A percentile compares a stretch with the other conserved stretches of the same genome.
These are phyloP conservation scores for Lathronympha strigana DNA, from an alignment of 2,888 invertebrate species.

Conservation along the genomic window DNA sequence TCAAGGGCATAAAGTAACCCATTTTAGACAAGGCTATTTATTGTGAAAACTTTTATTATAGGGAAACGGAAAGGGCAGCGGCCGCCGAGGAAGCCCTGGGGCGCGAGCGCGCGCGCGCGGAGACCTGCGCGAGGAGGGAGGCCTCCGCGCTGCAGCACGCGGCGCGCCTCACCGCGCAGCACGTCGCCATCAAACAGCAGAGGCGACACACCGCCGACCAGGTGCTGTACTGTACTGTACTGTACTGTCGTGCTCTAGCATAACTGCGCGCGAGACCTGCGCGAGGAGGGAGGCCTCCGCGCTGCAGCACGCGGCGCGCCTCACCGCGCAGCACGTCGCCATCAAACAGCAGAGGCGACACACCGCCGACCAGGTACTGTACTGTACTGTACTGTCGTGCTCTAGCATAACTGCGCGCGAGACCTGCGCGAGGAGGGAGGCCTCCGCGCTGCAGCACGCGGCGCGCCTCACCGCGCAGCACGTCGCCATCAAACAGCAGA, in stretches of 20 bases:
- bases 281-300: constrained; percentile 67
- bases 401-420: too few species aligned
- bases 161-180: constrained; percentile 66
- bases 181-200: constrained; percentile 52
- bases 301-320: constrained; percentile 66
- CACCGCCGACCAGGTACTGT: neutral
- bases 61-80: constrained; percentile 64
- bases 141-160: constrained; percentile 73
- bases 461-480: constrained; percentile 67
- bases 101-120: constrained; percentile 63
- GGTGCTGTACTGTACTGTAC: constrained; percentile 61
- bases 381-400: too few species aligned
- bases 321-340: constrained; percentile 59
- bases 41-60: constrained; percentile 41
- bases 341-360: constrained; percentile 56
- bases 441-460: constrained; percentile 70
- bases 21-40: too few species aligned
- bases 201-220: constrained; percentile 58
- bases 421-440: constrained; percentile 69
- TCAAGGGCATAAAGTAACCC: too few species aligned
- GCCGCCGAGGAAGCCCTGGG: constrained; percentile 63
- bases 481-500: constrained; percentile 50
- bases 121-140: constrained; percentile 71
- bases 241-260: constrained; percentile 67
- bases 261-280: too few species aligned